Evolutionary conservation across 2,888 invertebrate genomes (phyloP).

Genomic region (Torymus auratus): DNA sequence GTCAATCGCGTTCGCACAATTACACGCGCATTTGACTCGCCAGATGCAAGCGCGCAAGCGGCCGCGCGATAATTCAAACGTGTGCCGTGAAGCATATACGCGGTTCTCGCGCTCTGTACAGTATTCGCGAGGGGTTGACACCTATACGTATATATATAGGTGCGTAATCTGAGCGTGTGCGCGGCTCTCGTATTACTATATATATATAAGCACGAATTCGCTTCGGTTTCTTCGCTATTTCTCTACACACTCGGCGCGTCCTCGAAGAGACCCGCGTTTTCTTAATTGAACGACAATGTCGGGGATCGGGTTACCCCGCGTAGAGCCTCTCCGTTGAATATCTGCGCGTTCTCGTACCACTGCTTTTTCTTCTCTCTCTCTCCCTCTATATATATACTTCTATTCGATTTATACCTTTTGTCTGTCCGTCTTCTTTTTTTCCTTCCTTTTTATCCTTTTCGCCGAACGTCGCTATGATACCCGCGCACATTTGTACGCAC

Average conservation of each 20-base stretch:
- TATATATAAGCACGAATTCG: too few relatives aligned
- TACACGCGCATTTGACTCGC: conserved; percentile 26
- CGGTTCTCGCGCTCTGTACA: too few relatives aligned
- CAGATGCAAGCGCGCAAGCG: not conserved
- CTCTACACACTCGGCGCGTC: too few relatives aligned
- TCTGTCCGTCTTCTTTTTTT: conserved; percentile 3
- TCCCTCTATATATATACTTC: conserved; percentile 7
- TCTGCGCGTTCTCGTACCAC: conserved; percentile 32
- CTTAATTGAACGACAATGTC: too few relatives aligned
- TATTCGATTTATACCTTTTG: not conserved
- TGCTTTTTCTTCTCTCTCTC: not conserved
- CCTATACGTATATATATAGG: not conserved
- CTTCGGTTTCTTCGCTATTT: too few relatives aligned
- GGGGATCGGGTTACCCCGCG: not conserved
- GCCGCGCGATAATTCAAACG: conserved; percentile 30
- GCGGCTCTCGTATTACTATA: conserved; percentile 1
- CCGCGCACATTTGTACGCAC: too few relatives aligned
- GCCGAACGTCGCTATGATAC: too few relatives aligned
- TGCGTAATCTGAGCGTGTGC: conserved; percentile 30
- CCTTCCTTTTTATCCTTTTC: too few relatives aligned
- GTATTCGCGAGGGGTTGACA: conserved; percentile 5
- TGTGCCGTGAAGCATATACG: not conserved
- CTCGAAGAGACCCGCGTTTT: too few relatives aligned
- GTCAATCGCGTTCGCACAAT: conserved; percentile 39
- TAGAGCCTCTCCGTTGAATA: conserved; percentile 30